phyloP scores from a whole-genome alignment of 2,888 invertebrate species.

The Tachina lurida region DNA sequence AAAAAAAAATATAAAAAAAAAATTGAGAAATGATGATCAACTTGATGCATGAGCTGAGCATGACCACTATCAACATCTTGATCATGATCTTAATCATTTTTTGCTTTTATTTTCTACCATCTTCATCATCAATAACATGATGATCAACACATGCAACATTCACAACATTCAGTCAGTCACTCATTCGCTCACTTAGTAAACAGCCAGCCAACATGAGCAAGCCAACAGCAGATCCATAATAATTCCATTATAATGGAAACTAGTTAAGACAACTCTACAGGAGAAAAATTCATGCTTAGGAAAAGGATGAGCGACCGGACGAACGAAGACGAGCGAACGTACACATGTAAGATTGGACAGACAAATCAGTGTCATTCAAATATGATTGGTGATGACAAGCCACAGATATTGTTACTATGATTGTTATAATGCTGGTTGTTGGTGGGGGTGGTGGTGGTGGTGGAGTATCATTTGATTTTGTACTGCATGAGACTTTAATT shows the following conservation, averaged over 20 bases:
- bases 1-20: not conserved
- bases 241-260: constrained; percentile 52
- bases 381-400: constrained; percentile 68
- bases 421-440: constrained; percentile 29
- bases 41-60: constrained; percentile 62
- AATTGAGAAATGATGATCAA: constrained; percentile 47
- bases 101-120: constrained; percentile 8
- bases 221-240: constrained; percentile 47
- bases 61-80: constrained; percentile 59
- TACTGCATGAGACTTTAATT: constrained; percentile 60
- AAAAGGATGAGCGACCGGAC: constrained; percentile 2
- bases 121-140: constrained; percentile 51
- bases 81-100: constrained; percentile 33
- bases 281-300: not conserved
- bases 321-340: not conserved
- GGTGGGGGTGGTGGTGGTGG: not conserved
- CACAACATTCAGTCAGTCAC: constrained; percentile 45
- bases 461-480: constrained; percentile 33
- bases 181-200: not conserved
- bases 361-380: constrained; percentile 54
- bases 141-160: constrained; percentile 51
- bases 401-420: constrained; percentile 29
- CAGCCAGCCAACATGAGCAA: constrained; percentile 24
- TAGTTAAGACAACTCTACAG: constrained; percentile 31
- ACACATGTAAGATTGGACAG: constrained; percentile 18